phyloP scores from a whole-genome alignment of 2,113 vertebrate species.

The Coracopsis vasa region DNA sequence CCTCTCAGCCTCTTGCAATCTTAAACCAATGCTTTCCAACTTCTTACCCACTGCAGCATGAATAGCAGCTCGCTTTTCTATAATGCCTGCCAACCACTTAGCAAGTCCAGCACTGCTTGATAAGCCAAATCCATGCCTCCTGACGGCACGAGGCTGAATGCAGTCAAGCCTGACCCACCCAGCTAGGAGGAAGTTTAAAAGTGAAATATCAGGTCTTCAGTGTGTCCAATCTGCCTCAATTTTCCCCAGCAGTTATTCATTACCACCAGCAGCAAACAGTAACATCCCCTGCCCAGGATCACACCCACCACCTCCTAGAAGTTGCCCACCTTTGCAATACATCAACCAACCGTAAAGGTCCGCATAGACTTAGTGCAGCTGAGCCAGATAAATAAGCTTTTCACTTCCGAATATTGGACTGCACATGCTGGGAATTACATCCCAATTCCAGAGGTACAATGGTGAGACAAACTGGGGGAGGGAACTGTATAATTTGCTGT shows the following conservation, averaged over 20 bases:
- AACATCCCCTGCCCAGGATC: not conserved
- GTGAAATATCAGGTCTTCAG: not conserved
- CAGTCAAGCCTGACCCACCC: conserved; percentile 58
- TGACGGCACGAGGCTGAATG: not conserved
- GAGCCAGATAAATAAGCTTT: not conserved
- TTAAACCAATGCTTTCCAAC: conserved; percentile 55
- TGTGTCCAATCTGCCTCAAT: not conserved
- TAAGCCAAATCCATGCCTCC: conserved; percentile 40
- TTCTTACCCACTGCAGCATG: conserved; percentile 60
- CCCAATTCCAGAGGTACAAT: not conserved
- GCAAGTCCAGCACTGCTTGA: conserved; percentile 40
- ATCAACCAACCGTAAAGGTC: not conserved
- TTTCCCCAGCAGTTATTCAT: not conserved
- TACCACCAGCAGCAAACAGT: not conserved
- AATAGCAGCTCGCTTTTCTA: conserved; percentile 38
- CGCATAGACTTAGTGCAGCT: accelerated
- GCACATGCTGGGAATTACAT: not conserved
- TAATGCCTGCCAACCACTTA: conserved; percentile 59
- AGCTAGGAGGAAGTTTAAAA: not conserved
- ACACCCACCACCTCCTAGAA: not conserved
- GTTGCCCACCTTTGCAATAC: not conserved
- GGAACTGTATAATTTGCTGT: accelerated
- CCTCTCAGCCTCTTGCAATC: conserved; percentile 59
- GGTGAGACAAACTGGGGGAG: not conserved
- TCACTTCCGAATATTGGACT: not conserved